A percentile compares a stretch with the other conserved stretches of the same genome.
These are phyloP conservation scores for Macropodus opercularis DNA, from an alignment of 2,797 vertebrate species.

Conservation along the genomic window DNA sequence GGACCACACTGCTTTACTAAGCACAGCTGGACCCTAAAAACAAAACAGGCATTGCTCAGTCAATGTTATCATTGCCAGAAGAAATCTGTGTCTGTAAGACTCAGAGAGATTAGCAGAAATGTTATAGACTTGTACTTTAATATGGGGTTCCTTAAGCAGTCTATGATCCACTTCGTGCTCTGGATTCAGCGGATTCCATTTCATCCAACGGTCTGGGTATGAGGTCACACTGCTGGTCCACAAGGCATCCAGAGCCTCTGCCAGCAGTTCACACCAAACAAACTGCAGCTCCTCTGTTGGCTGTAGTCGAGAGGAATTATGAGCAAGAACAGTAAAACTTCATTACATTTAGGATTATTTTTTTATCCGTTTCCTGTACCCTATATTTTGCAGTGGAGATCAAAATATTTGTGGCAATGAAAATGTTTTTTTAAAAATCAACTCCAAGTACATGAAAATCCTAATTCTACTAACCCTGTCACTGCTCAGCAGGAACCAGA, in stretches of 20 bases:
- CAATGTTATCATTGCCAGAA: not conserved
- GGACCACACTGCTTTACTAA: slow-evolving; percentile 90
- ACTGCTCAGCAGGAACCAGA: slow-evolving; percentile 88
- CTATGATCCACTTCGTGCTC: slow-evolving; percentile 62
- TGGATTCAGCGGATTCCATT: slow-evolving; percentile 82
- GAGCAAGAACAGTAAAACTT: not conserved
- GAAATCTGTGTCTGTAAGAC: not conserved
- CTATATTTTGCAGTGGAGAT: too few species aligned
- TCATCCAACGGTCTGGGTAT: slow-evolving; percentile 90
- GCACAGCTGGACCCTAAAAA: slow-evolving; percentile 88
- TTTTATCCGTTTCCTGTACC: too few species aligned
- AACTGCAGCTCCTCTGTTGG: slow-evolving; percentile 83
- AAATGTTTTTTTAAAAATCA: too few species aligned
- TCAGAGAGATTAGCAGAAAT: not conserved
- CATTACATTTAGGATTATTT: too few species aligned
- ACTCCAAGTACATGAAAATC: too few species aligned
- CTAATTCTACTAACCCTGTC: slow-evolving; percentile 78
- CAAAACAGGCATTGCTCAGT: not conserved
- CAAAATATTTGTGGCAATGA: too few species aligned
- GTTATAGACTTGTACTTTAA: slow-evolving; percentile 54
- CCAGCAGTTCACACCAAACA: slow-evolving; percentile 89
- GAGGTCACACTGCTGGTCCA: slow-evolving; percentile 90
- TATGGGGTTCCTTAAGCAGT: slow-evolving; percentile 65
- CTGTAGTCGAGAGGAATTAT: slow-evolving; percentile 53
- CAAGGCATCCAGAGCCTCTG: slow-evolving; percentile 83